Evolutionary conservation across 2,797 vertebrate genomes (phyloP).

Genomic region (Takifugu ocellatus): DNA sequence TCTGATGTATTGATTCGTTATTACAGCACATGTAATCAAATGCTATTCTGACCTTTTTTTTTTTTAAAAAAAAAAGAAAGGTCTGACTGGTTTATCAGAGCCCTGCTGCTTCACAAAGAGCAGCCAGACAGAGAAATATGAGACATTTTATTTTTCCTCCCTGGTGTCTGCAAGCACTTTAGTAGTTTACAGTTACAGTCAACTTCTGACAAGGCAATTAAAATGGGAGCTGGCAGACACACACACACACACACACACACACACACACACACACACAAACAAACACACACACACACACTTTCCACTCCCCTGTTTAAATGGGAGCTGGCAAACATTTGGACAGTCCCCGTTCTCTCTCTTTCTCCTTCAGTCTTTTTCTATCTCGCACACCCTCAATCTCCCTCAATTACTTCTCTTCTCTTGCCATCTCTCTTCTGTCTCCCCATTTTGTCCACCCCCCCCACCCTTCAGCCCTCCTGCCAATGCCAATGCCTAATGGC

Average conservation of each 20-base stretch:
- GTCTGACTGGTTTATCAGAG: too few species aligned
- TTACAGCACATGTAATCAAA: conserved; percentile 4
- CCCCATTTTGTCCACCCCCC: conserved; percentile 4
- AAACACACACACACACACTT: conserved; percentile 13
- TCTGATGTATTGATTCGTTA: conserved; percentile 13
- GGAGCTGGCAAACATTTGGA: conserved; percentile 22
- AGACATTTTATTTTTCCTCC: conserved; percentile 20
- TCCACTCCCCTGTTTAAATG: conserved; percentile 15
- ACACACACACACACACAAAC: conserved; percentile 4
- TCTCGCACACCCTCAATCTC: conserved; percentile 42
- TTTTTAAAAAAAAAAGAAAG: background rate
- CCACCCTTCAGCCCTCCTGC: conserved; percentile 25
- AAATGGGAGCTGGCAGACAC: conserved; percentile 38
- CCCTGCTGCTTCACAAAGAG: too few species aligned
- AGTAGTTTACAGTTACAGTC: conserved; percentile 45
- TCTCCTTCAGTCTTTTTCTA: conserved; percentile 26
- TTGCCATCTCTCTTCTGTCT: conserved; percentile 30
- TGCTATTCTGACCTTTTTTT: background rate
- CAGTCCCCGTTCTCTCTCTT: conserved; percentile 10
- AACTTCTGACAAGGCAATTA: conserved; percentile 53
- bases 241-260: conserved; percentile 3
- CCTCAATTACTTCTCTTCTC: conserved; percentile 50
- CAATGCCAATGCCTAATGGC: conserved; percentile 59
- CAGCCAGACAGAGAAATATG: conserved; percentile 20
- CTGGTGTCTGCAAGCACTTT: conserved; percentile 27